Conservation (phyloP, 1,140 invertebrate genomes). For the Ooceraea biroi region DNA sequence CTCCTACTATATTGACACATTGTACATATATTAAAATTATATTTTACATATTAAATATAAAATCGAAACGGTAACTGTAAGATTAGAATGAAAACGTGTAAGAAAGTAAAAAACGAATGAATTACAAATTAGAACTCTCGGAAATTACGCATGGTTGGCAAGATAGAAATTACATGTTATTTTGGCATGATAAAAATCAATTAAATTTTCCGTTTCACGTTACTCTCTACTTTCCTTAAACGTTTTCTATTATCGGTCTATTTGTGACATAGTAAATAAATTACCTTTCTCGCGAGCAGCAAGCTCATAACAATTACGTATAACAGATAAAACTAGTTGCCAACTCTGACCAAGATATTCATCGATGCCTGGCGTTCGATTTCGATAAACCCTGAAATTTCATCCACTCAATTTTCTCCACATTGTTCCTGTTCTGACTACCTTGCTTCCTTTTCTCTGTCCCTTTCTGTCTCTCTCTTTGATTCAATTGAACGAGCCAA, state of each 20-base stretch:
- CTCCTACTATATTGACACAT: neutral
- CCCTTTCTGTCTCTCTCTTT: neutral
- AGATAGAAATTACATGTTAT: no score
- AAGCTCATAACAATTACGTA: neutral
- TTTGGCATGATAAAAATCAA: neutral
- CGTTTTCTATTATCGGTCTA: constrained; percentile 40
- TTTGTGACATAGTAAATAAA: constrained; percentile 23
- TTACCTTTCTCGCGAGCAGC: constrained; percentile 8
- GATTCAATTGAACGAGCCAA: no score
- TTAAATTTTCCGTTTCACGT: constrained; percentile 27
- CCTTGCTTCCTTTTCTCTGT: no score
- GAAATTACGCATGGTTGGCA: no score
- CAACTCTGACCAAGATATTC: constrained; percentile 30
- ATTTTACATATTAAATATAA: no score
- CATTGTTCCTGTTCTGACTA: neutral
- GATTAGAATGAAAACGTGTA: no score
- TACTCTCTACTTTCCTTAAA: constrained; percentile 49
- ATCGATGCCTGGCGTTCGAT: constrained; percentile 38
- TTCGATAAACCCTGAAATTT: constrained; percentile 32
- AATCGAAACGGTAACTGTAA: no score
- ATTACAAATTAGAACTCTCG: no score
- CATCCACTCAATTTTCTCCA: neutral
- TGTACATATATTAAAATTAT: neutral
- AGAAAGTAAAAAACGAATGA: no score
- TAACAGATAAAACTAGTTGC: neutral